Percentiles rank a stretch among this genome's conserved stretches.
Evolutionary conservation across 2,888 invertebrate species (phyloP).

Genomic region (Plusia festucae): DNA sequence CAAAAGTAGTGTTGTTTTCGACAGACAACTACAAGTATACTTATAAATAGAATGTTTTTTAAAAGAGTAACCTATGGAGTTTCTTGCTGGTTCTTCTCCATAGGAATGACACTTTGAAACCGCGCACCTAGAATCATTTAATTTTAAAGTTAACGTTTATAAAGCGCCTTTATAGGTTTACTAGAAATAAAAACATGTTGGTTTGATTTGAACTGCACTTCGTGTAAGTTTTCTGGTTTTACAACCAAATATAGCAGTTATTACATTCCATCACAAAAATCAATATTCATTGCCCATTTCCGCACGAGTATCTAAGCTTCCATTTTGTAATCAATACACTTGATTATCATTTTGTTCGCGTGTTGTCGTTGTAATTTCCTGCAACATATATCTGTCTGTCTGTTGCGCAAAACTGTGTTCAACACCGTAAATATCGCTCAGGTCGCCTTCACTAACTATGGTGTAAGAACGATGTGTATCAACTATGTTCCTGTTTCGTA

Average conservation of each 20-base stretch:
- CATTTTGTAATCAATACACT: constrained; percentile 25
- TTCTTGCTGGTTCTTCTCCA: too few species aligned
- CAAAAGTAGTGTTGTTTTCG: too few species aligned
- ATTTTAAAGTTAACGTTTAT: too few species aligned
- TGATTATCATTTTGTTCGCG: constrained; percentile 47
- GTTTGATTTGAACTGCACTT: too few species aligned
- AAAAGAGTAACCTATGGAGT: too few species aligned
- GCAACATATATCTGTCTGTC: constrained; percentile 49
- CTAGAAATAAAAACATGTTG: too few species aligned
- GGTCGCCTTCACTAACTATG: constrained; percentile 41
- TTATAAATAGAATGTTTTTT: too few species aligned
- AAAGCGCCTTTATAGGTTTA: too few species aligned
- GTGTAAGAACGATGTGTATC: constrained; percentile 51
- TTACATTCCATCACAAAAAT: constrained; percentile 13
- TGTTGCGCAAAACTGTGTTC: constrained; percentile 64
- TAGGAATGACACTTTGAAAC: too few species aligned
- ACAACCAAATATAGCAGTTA: constrained; percentile 10
- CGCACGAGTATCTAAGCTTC: constrained; percentile 25
- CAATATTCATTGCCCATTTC: constrained; percentile 31
- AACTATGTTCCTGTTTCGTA: constrained; percentile 35
- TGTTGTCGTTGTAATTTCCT: constrained; percentile 64
- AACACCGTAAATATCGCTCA: constrained; percentile 62
- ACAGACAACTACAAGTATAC: background rate
- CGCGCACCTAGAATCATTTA: too few species aligned
- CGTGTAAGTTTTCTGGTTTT: background rate